Conservation (phyloP, 2,888 invertebrate species). For the Lepeophtheirus nordmannii region DNA sequence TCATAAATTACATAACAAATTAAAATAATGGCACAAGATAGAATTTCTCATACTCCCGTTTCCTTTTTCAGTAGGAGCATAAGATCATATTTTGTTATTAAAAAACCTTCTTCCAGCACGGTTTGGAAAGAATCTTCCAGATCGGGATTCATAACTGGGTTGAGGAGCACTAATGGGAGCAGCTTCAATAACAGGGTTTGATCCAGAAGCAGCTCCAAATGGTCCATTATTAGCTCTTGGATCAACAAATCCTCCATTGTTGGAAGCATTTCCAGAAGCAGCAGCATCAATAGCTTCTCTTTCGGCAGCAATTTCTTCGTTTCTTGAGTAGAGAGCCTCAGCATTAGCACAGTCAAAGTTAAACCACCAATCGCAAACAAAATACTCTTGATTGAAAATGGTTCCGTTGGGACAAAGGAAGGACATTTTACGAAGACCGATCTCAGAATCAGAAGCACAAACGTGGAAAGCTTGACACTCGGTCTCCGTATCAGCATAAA, state of each 20-base stretch:
- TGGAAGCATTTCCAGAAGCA: neutral
- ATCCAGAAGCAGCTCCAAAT: neutral
- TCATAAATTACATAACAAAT: no score
- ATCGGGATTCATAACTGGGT: no score
- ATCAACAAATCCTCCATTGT: neutral
- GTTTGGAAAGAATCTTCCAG: no score
- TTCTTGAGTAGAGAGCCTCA: neutral
- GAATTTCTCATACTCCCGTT: no score
- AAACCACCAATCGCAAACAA: neutral
- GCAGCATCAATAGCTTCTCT: neutral
- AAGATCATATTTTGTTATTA: no score
- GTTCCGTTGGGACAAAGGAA: neutral
- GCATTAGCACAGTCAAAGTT: neutral
- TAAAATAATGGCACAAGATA: no score
- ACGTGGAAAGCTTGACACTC: neutral
- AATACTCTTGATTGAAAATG: neutral
- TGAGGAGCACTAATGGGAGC: no score
- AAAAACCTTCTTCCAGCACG: no score
- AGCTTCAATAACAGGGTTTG: no score
- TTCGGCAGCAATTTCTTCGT: neutral
- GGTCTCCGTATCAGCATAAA: neutral
- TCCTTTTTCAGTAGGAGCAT: no score
- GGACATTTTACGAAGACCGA: neutral
- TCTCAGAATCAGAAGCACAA: neutral
- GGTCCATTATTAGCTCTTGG: neutral